phyloP scores from a whole-genome alignment of 37 sponge, comb jelly and placozoan genomes.

The Theonella swinhoei region DNA sequence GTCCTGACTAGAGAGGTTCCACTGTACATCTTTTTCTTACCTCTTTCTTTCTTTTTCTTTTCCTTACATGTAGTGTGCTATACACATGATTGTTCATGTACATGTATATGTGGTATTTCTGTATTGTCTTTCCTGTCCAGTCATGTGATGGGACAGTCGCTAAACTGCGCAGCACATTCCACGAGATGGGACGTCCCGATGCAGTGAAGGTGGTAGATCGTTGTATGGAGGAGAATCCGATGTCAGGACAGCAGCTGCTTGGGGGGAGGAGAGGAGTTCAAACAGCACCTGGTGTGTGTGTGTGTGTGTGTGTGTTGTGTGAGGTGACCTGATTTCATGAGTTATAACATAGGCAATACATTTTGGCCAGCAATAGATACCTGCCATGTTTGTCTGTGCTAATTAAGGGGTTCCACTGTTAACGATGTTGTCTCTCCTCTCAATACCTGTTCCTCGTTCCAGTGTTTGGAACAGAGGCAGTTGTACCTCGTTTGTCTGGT shows the following conservation, averaged over 20 bases:
- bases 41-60: neutral
- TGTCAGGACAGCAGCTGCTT: neutral
- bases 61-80: no score
- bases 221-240: conserved; percentile 20
- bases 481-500: neutral
- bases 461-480: neutral
- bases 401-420: no score
- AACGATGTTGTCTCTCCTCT: no score
- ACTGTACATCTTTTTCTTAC: neutral
- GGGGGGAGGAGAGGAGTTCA: neutral
- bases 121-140: conserved; percentile 28
- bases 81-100: no score
- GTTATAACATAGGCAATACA: no score
- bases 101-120: neutral
- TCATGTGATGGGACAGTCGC: conserved; percentile 64
- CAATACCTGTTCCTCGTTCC: neutral
- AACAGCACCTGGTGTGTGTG: conserved; percentile 3
- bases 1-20: no score
- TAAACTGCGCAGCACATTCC: conserved; percentile 30
- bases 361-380: no score
- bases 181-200: conserved; percentile 52
- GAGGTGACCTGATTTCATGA: no score
- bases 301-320: no score
- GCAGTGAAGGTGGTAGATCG: conserved; percentile 70
- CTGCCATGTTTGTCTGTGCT: no score